Base-by-base conservation (phyloP, 2,888 invertebrate species). In the Agrotis clavis region DNA sequence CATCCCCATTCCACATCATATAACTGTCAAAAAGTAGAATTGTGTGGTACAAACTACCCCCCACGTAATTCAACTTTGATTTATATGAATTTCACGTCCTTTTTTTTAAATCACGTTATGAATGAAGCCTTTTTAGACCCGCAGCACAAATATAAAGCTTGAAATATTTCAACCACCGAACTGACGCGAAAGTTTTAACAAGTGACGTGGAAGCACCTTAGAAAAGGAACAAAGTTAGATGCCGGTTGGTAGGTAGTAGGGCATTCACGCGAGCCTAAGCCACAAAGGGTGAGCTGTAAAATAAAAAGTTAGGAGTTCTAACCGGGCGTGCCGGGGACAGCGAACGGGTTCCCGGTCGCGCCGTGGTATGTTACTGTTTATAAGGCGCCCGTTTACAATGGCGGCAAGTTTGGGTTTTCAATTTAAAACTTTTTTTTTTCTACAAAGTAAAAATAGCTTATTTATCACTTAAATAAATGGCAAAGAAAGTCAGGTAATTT, bases 251-350 rank as follows among this genome's bases (percentile, higher is more conserved):
- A 89, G 92, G 91, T 91, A 91, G 93, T 92, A 93, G 94, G 93
- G 93, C 92, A 91, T 92, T 94, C 94, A 93, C 94, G 94, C 92
- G 90, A 91, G 89, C 90, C 94, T 94, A 94, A 94, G 92, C 93
- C 92, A 92, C 93, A 92, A 92, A 94, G 95, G 95, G 95, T 94
- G 93, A 93, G 90, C 92, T 90, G 92, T 90, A 92, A 94, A 96
- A 95, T 93, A 95, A 95, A 95, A 95, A 94, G 94, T 94, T 94
- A 92, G 94, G 94, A 94, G 90, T 94, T 95, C 95, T 95, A 95
- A 95, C 95, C 95, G 95, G 94, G 92, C 95, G 92, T 91, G 92
- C 89, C 92, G 91, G 92, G 94, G 93, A 91, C 92, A 91, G 86
- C 90, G 91, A 94, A 92, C 95, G 94, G 93, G 95, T 95, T 96